Evolutionary conservation across 1,140 invertebrate genomes (phyloP).

Genomic region (Diorhabda elongata): DNA sequence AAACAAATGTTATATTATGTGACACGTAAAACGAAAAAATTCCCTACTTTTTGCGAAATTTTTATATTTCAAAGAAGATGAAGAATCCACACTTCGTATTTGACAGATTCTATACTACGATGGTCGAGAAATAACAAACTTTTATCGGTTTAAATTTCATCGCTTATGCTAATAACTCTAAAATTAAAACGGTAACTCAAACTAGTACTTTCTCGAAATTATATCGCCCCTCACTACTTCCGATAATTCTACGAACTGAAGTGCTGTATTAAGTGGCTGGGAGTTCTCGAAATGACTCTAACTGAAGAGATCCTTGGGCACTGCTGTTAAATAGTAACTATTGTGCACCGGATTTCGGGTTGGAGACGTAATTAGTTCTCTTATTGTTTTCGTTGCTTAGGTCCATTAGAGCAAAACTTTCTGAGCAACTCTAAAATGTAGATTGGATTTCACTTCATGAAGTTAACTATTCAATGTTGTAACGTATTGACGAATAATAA

Average conservation of each 20-base stretch:
- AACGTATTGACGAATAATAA: conserved; percentile 2
- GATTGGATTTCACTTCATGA: not conserved
- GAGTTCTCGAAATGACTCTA: not conserved
- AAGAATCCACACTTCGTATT: too few relatives aligned
- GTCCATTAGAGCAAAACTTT: conserved; percentile 2
- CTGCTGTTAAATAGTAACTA: conserved; percentile 2
- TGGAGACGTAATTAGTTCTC: not conserved
- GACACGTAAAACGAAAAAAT: too few relatives aligned
- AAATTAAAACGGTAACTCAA: not conserved
- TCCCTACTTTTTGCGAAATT: too few relatives aligned
- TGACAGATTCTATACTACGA: not conserved
- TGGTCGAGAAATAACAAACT: not conserved
- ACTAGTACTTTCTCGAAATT: not conserved
- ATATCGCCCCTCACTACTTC: not conserved
- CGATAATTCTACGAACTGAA: not conserved
- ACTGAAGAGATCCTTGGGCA: not conserved
- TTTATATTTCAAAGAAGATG: too few relatives aligned
- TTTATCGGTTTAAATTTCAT: too few relatives aligned
- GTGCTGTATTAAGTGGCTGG: not conserved
- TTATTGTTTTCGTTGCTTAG: conserved; percentile 1
- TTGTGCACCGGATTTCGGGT: not conserved
- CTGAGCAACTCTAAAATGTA: not conserved
- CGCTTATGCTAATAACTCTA: not conserved
- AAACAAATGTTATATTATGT: too few relatives aligned
- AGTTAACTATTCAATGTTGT: not conserved